Evolutionary conservation across 2,888 invertebrate species (phyloP).

Genomic region (Globia sparganii): DNA sequence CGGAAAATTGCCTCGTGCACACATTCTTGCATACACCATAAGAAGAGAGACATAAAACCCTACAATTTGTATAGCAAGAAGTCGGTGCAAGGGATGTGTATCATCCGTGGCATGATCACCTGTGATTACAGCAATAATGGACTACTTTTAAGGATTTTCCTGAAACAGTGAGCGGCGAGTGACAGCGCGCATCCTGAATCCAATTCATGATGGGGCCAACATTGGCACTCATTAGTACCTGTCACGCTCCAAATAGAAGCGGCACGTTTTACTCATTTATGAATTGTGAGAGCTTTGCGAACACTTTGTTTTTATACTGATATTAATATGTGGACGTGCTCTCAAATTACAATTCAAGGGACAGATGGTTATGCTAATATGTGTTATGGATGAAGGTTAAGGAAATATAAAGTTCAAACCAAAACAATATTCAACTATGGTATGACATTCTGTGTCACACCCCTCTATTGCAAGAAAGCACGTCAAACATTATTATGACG

Average conservation of each 20-base stretch:
- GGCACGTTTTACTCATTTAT: constrained; percentile 71
- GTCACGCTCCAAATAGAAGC: constrained; percentile 79
- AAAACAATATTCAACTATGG: constrained; percentile 1
- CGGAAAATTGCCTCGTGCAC: not conserved
- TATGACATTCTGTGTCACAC: constrained; percentile 49
- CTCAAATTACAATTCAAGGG: constrained; percentile 43
- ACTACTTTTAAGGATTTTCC: constrained; percentile 76
- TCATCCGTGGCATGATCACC: constrained; percentile 14
- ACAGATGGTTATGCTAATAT: not conserved
- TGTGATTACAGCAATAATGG: constrained; percentile 61
- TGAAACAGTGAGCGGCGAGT: constrained; percentile 71
- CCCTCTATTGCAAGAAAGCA: constrained; percentile 11
- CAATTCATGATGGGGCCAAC: constrained; percentile 68
- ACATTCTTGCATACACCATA: not conserved
- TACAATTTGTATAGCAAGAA: not conserved
- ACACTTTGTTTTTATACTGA: constrained; percentile 44
- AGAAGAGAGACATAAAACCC: not conserved
- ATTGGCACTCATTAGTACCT: constrained; percentile 79
- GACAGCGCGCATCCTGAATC: constrained; percentile 71
- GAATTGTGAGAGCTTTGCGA: constrained; percentile 60
- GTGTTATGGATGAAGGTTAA: not conserved
- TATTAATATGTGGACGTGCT: constrained; percentile 26
- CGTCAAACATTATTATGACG: constrained; percentile 17
- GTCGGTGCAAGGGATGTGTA: constrained; percentile 1
- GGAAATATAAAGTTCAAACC: not conserved